Evolutionary conservation across 2,113 vertebrate species (phyloP).

Genomic region (Poicephalus gulielmi): DNA sequence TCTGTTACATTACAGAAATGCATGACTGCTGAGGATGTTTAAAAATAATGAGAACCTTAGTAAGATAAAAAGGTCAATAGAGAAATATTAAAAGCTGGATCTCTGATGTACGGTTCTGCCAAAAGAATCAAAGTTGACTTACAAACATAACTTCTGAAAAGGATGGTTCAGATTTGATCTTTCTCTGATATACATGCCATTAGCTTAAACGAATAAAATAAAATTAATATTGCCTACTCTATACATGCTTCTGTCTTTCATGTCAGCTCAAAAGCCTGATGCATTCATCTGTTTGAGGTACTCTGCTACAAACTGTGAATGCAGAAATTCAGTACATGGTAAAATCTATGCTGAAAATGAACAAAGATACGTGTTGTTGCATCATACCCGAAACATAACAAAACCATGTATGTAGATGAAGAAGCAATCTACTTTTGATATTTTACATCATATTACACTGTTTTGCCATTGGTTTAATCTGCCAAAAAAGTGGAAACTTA

Average conservation of each 20-base stretch:
- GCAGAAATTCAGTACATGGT: background rate
- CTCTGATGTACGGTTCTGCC: background rate
- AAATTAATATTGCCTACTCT: background rate
- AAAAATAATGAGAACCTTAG: background rate
- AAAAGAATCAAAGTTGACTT: background rate
- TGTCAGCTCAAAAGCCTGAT: background rate
- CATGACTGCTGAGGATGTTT: background rate
- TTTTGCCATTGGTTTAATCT: background rate
- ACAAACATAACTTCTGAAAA: background rate
- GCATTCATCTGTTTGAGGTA: background rate
- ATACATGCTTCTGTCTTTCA: background rate
- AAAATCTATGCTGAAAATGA: background rate
- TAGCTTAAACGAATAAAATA: background rate
- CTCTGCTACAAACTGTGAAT: background rate
- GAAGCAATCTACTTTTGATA: background rate
- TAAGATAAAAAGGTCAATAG: background rate
- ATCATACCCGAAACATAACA: background rate
- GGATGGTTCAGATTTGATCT: background rate
- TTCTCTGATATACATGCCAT: background rate
- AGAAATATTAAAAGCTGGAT: background rate
- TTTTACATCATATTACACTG: background rate
- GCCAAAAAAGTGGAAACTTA: background rate
- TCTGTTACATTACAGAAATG: background rate
- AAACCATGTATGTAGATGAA: background rate
- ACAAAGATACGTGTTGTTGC: background rate